Percentiles rank a stretch among this genome's conserved stretches.
Evolutionary conservation across 1,140 invertebrate genomes (phyloP).

Genomic region (Euura lappo): DNA sequence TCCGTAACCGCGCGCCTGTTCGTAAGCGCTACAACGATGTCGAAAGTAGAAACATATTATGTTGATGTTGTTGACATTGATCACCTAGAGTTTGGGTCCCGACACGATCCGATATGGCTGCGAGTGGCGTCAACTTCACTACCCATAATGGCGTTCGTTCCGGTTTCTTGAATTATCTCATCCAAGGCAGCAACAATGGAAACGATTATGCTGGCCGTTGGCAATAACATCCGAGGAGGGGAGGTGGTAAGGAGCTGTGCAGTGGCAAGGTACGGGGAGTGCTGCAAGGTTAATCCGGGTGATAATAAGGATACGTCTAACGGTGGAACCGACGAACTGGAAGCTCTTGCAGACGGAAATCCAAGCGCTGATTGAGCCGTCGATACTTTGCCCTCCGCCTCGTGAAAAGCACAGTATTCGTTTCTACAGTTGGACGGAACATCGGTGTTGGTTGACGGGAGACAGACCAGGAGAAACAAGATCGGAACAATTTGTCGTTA

Average conservation of each 20-base stretch:
- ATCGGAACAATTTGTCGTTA: no score
- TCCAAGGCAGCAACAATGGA: constrained; percentile 10
- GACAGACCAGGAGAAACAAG: no score
- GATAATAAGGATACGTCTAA: no score
- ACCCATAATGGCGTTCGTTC: not conserved
- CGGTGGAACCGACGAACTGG: no score
- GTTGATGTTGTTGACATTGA: not conserved
- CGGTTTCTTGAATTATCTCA: not conserved
- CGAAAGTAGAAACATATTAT: no score
- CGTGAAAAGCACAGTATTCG: not conserved
- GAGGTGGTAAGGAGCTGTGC: not conserved
- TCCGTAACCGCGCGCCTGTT: no score
- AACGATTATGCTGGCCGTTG: not conserved
- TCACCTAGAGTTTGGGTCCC: not conserved
- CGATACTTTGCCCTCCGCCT: not conserved
- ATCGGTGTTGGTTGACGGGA: no score
- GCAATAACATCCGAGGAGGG: not conserved
- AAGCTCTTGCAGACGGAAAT: not conserved
- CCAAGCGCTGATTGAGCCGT: not conserved
- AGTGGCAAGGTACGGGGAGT: not conserved
- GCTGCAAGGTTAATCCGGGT: not conserved
- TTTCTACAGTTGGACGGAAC: no score
- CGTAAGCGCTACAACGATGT: no score
- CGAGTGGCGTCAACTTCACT: not conserved
- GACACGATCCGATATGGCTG: not conserved